These are phyloP conservation scores for Leptobrachium leishanense DNA, from an alignment of 2,113 vertebrate species.

Conservation along the genomic window DNA sequence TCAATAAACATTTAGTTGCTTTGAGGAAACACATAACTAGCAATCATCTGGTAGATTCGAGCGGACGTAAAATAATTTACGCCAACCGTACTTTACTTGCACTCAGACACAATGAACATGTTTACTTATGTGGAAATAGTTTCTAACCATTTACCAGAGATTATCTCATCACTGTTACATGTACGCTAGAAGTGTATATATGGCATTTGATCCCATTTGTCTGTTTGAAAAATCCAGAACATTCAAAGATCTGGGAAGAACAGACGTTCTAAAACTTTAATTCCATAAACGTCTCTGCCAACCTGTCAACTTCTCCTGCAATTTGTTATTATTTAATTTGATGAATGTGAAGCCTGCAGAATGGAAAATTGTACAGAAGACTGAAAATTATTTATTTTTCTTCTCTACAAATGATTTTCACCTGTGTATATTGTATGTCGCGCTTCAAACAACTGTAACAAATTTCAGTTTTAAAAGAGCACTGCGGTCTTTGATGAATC, in stretches of 20 bases:
- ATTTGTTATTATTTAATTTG: slow-evolving; percentile 23
- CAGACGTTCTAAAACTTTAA: slow-evolving; percentile 20
- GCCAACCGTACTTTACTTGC: no score
- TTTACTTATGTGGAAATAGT: background rate
- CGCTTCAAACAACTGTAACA: background rate
- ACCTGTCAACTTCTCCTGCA: slow-evolving; percentile 34
- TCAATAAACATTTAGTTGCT: no score
- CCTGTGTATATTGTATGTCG: slow-evolving; percentile 21
- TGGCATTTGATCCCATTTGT: slow-evolving; percentile 39
- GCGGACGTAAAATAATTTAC: no score
- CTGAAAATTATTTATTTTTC: slow-evolving; percentile 17
- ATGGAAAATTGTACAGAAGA: slow-evolving; percentile 35
- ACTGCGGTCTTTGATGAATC: background rate
- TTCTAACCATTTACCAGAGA: slow-evolving; percentile 3
- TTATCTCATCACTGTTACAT: slow-evolving; percentile 38
- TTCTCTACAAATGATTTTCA: slow-evolving; percentile 1
- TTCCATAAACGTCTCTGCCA: slow-evolving; percentile 26
- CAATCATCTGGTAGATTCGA: no score
- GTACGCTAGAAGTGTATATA: slow-evolving; percentile 26
- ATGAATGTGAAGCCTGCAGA: slow-evolving; percentile 34
- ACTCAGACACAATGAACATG: background rate
- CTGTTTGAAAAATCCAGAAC: slow-evolving; percentile 35
- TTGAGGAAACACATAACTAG: no score
- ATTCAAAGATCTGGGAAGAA: slow-evolving; percentile 33
- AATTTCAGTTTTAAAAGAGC: background rate